Evolutionary conservation across 2,888 invertebrate genomes (phyloP).

Genomic region (Lepidochrysops patricia): DNA sequence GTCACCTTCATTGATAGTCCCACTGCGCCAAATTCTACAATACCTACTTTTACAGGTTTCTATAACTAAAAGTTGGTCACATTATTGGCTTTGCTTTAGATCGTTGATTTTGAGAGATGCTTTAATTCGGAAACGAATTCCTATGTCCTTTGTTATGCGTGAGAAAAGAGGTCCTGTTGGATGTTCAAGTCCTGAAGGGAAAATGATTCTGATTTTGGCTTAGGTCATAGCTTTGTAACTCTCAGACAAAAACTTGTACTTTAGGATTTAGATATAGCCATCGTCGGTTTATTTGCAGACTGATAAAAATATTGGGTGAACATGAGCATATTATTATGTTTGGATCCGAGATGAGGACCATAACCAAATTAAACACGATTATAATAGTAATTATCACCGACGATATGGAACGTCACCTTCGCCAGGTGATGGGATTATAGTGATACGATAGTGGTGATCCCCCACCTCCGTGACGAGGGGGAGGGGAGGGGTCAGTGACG

Average conservation of each 20-base stretch:
- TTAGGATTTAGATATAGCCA: too few relatives aligned
- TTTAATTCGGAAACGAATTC: background rate
- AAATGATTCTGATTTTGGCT: too few relatives aligned
- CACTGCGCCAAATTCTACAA: background rate
- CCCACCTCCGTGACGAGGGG: slow-evolving; percentile 1
- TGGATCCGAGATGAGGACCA: background rate
- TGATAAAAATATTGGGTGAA: background rate
- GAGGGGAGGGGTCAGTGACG: slow-evolving; percentile 56
- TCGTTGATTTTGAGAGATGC: background rate
- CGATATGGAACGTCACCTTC: background rate
- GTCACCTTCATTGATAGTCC: background rate
- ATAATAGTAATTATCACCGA: background rate
- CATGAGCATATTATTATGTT: background rate
- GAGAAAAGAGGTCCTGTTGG: too few relatives aligned
- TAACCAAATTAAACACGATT: background rate
- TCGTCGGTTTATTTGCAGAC: too few relatives aligned
- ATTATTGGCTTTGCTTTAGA: background rate
- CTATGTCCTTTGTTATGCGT: too few relatives aligned
- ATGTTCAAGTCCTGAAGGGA: too few relatives aligned
- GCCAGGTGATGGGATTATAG: background rate
- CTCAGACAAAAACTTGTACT: background rate
- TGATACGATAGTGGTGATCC: background rate
- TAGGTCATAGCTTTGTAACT: too few relatives aligned
- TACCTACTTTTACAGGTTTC: background rate
- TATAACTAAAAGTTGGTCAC: background rate